Conservation (phyloP, 2,888 invertebrate species). For the Meta bourneti region DNA sequence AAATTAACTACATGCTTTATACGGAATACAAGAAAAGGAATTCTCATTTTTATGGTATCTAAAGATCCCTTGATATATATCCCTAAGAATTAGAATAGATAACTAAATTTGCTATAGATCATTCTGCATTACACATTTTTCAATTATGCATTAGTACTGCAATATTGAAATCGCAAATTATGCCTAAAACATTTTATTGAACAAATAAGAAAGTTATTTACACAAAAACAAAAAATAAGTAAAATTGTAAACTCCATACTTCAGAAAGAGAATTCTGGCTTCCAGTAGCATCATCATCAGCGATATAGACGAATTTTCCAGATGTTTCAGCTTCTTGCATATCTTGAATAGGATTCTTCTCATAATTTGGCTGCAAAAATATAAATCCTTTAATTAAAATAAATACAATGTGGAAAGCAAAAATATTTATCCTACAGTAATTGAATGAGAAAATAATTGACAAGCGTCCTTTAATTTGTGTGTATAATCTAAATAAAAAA, state of each 20-base stretch:
- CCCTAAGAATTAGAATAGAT: background rate
- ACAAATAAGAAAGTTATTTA: background rate
- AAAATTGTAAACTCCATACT: slow-evolving; percentile 2
- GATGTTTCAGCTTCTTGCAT: slow-evolving; percentile 85
- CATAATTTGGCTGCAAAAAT: slow-evolving; percentile 82
- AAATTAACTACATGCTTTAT: background rate
- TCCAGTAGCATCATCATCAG: slow-evolving; percentile 73
- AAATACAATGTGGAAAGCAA: background rate
- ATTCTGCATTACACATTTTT: background rate
- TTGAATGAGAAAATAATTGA: background rate
- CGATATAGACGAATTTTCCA: slow-evolving; percentile 82
- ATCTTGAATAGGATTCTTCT: slow-evolving; percentile 87
- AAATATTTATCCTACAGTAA: background rate
- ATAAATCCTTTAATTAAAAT: background rate
- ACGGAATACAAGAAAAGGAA: too few relatives aligned
- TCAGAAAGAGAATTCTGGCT: slow-evolving; percentile 61
- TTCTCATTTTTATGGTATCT: background rate
- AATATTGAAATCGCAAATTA: background rate
- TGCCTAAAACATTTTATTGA: background rate
- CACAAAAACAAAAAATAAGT: background rate
- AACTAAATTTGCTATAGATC: background rate
- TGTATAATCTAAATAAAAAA: too few relatives aligned
- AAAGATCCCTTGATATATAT: background rate
- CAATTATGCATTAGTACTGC: too few relatives aligned
- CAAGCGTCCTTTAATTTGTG: background rate